A percentile compares a stretch with the other conserved stretches of the same genome.
Conservation (phyloP, 1,140 invertebrate species). For the Plodia interpunctella region DNA sequence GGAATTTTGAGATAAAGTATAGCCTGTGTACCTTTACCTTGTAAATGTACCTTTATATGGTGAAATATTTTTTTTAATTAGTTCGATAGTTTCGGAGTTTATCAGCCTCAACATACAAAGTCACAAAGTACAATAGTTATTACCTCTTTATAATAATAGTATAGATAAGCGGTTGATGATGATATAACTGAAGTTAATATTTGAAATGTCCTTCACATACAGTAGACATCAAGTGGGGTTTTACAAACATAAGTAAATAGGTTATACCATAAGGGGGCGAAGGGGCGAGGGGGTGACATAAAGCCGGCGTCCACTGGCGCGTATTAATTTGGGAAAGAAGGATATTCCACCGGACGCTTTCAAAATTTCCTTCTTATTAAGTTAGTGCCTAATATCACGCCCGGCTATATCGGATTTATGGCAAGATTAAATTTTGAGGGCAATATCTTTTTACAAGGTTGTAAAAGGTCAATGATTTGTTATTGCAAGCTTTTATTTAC, state of each 20-base stretch:
- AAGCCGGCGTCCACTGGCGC: conserved; percentile 2
- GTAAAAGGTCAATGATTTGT: not conserved
- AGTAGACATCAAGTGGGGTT: not conserved
- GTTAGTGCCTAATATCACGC: not conserved
- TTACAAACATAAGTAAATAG: not conserved
- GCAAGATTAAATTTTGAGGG: conserved; percentile 1
- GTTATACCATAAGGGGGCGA: not conserved
- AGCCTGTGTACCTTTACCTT: no score
- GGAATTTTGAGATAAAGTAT: no score
- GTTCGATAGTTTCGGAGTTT: no score
- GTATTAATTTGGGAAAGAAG: not conserved
- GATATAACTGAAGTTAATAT: no score
- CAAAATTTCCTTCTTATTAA: conserved; percentile 5
- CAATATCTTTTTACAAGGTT: not conserved
- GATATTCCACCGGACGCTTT: not conserved
- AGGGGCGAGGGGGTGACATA: not conserved
- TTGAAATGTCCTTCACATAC: no score
- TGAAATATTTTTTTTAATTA: no score
- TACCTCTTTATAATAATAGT: no score
- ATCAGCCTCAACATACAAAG: no score
- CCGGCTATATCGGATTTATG: not conserved
- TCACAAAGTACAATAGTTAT: no score
- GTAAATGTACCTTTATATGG: no score
- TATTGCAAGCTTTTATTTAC: no score
- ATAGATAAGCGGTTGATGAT: no score